A percentile compares a stretch with the other conserved stretches of the same genome.
Conservation (phyloP, 2,113 vertebrate genomes). For the Pogonocichla stellata region DNA sequence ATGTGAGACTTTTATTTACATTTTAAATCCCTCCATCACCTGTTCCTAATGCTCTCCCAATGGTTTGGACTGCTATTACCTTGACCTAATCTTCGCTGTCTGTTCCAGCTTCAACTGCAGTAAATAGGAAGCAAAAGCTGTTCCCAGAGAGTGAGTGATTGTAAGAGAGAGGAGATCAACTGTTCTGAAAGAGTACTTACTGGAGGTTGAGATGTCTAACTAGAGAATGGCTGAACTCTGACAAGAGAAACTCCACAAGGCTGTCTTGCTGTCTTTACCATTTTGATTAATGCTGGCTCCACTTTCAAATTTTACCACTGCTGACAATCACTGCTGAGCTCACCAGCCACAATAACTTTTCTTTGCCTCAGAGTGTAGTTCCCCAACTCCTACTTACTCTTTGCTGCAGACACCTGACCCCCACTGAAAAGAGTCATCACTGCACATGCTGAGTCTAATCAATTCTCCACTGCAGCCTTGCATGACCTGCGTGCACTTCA, state of each 20-base stretch:
- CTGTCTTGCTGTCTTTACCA: neutral
- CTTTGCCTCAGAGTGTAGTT: neutral
- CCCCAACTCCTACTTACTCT: neutral
- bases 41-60: neutral
- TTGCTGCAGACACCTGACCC: neutral
- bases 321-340: neutral
- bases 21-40: neutral
- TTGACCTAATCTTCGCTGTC: neutral
- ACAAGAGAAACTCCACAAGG: neutral
- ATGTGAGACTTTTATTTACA: neutral
- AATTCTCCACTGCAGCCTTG: neutral
- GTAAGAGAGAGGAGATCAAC: neutral
- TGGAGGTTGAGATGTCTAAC: neutral
- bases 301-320: neutral
- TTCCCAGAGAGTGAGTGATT: neutral
- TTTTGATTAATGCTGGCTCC: neutral
- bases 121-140: neutral
- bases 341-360: neutral
- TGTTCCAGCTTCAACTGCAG: neutral
- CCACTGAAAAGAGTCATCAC: neutral
- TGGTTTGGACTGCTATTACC: neutral
- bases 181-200: neutral
- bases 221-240: rapidly evolving
- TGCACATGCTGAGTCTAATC: neutral
- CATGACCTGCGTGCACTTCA: neutral